Conservation (phyloP, 37 sponge, comb jelly and placozoan species). For the Lycopodina hypogea region DNA sequence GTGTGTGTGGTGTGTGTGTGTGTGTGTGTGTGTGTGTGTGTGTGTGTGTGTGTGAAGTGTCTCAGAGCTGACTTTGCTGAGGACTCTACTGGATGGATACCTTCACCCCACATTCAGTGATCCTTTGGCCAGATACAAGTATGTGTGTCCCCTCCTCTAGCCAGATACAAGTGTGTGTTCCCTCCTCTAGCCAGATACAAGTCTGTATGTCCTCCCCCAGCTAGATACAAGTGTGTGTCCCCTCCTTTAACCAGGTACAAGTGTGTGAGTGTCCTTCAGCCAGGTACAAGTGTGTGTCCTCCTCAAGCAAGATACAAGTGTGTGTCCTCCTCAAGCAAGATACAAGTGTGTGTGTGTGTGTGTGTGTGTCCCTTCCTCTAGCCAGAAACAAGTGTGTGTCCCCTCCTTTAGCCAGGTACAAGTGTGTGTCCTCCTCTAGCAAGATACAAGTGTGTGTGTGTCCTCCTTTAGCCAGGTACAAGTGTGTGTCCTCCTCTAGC, state of each 20-base stretch:
- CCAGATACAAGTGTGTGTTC: not conserved
- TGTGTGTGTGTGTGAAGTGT: slow-evolving; percentile 30
- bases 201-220: not conserved
- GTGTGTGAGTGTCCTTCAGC: too few species aligned
- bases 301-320: not conserved
- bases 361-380: too few species aligned
- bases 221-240: too few species aligned
- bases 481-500: too few species aligned
- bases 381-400: too few species aligned
- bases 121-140: slow-evolving; percentile 55
- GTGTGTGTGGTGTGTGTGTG: not conserved
- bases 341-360: too few species aligned
- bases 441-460: not conserved
- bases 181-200: not conserved
- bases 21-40: too few species aligned
- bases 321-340: too few species aligned
- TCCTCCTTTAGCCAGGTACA: too few species aligned
- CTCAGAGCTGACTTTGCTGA: slow-evolving; percentile 44
- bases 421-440: not conserved
- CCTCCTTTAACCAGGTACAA: too few species aligned
- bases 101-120: slow-evolving; percentile 53
- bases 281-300: not conserved
- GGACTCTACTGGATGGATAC: slow-evolving; percentile 28
- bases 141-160: not conserved
- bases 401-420: too few species aligned